Percentiles rank a stretch among this genome's conserved stretches.
Evolutionary conservation across 1,140 invertebrate genomes (phyloP).

Genomic region (Drosophila asahinai): DNA sequence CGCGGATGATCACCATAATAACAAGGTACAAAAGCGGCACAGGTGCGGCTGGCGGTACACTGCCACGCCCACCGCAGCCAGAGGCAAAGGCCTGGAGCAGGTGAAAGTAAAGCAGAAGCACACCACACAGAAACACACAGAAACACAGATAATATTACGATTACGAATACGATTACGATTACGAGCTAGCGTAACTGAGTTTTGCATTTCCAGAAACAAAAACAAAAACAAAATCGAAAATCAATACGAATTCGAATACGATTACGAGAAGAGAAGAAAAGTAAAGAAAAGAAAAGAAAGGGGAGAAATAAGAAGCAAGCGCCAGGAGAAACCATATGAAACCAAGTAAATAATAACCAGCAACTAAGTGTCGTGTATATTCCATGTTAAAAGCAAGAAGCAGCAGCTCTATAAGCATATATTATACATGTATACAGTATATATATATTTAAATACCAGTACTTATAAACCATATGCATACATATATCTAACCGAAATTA

Average conservation of each 20-base stretch:
- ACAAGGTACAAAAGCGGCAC: conserved; percentile 69
- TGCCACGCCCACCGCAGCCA: conserved; percentile 33
- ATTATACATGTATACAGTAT: conserved; percentile 57
- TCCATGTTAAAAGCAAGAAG: conserved; percentile 60
- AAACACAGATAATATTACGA: conserved; percentile 43
- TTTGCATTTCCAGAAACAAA: conserved; percentile 63
- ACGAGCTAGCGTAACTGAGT: conserved; percentile 68
- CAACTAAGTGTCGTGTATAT: conserved; percentile 80
- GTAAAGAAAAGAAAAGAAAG: not conserved
- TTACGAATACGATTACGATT: conserved; percentile 60
- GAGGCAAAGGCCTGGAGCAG: conserved; percentile 57
- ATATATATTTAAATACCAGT: conserved; percentile 48
- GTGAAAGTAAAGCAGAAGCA: conserved; percentile 56
- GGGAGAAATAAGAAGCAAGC: not conserved
- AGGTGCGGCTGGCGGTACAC: conserved; percentile 25
- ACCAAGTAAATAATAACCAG: conserved; percentile 63
- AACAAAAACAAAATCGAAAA: conserved; percentile 15
- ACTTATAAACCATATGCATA: conserved; percentile 61
- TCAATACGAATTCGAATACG: conserved; percentile 8
- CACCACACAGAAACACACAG: conserved; percentile 14
- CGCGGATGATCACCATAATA: conserved; percentile 65
- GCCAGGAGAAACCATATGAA: conserved; percentile 31
- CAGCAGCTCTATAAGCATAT: conserved; percentile 56
- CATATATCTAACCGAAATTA: conserved; percentile 54
- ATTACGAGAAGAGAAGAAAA: conserved; percentile 1